Evolutionary conservation across 2,888 invertebrate species (phyloP), one percentile per base, ranked within the genome.

Genomic region (Phrixothrix hirtus): DNA sequence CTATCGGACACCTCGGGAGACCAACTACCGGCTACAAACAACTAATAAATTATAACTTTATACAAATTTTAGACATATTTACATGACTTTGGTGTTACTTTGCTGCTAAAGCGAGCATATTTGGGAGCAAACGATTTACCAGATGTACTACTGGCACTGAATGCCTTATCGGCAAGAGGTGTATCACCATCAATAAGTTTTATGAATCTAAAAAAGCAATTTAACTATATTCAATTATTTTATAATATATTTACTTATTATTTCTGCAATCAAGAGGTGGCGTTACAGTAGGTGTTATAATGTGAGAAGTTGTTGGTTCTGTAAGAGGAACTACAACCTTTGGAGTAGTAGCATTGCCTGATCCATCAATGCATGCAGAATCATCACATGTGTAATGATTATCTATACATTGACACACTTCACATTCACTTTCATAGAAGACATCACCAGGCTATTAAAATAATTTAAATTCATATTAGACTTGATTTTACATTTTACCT

Each of bases 361-460:
- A n/a, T 16, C 1, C 7, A 17, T 9, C 15, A 3, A 14, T 1
- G 59, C 86, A 86, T 1, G 75, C 60, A 6, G 76, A 77, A 17
- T 79, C 73, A 67, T 86, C 84, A 68, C 93, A 93, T 32, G 83
- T 81, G 51, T 87, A 83, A 13, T 79, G 80, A 74, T 93, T 92
- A 66, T 88, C 82, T 4, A 89, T 77, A 64, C 94, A 94, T 62
- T 92, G 92, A 66, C 93, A 94, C 7, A 83, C 78, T 63, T 84
- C 81, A 66, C 89, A 89, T 0, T 83, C 83, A 1, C 77, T 77
- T 62, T 83, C 83, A 7, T 73, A 64, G 1, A 81, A 71, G 0
- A 85, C 80, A 38, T 83, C 83, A 10, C 88, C 87, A 0, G 93
- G 91, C 84, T 89, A 75, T 3, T 69, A 61, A 52, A 44, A 26